phyloP scores from a whole-genome alignment of 2,888 invertebrate species.

The Leptopterna dolabrata region DNA sequence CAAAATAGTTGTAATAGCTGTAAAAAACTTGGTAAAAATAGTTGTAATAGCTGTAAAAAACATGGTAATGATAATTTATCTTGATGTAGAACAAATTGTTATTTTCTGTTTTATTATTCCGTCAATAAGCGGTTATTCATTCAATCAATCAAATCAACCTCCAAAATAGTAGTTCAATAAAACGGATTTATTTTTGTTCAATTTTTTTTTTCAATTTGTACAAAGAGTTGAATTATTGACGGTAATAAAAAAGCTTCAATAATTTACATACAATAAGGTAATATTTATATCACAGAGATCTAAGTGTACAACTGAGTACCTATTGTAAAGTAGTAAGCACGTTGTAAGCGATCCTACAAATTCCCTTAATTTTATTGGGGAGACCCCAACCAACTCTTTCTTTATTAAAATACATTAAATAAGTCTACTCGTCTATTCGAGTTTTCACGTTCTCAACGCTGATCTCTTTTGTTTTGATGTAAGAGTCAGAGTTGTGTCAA shows the following conservation, averaged over 20 bases:
- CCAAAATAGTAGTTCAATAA: not conserved
- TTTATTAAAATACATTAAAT: slow-evolving; percentile 26
- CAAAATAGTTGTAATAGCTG: too few species aligned
- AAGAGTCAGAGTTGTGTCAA: not conserved
- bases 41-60: too few species aligned
- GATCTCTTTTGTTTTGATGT: not conserved
- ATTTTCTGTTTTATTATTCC: too few species aligned
- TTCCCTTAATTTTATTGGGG: slow-evolving; percentile 28
- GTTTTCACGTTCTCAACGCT: not conserved
- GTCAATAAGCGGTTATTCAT: too few species aligned
- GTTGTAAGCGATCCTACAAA: slow-evolving; percentile 15
- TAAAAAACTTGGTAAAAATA: too few species aligned
- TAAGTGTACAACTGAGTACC: slow-evolving; percentile 32
- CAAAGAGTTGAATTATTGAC: not conserved
- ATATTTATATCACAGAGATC: slow-evolving; percentile 50
- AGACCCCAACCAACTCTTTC: slow-evolving; percentile 24
- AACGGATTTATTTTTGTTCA: not conserved
- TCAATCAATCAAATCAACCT: not conserved
- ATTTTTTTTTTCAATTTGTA: not conserved
- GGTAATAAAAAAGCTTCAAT: slow-evolving; percentile 43
- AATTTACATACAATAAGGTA: slow-evolving; percentile 47
- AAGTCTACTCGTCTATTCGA: slow-evolving; percentile 25
- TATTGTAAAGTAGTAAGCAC: slow-evolving; percentile 23
- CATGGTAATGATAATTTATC: too few species aligned
- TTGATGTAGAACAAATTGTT: too few species aligned